Conservation (phyloP, 2,888 invertebrate species). For the Coleophora flavipennella region DNA sequence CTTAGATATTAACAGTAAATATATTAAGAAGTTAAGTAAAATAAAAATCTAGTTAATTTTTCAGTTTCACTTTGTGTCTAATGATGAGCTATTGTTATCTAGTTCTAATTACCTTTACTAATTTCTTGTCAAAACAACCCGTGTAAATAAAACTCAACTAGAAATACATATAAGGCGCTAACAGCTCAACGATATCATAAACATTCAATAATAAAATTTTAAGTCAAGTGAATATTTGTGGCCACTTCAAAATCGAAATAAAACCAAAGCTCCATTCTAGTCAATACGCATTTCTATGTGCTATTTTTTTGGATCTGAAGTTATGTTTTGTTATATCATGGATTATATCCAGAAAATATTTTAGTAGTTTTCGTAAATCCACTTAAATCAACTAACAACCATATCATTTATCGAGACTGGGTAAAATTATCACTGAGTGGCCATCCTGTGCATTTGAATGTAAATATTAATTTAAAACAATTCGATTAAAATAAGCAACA, state of each 20-base stretch:
- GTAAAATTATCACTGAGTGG: constrained; percentile 28
- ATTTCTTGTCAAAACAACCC: constrained; percentile 23
- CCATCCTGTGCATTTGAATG: constrained; percentile 59
- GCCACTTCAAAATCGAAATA: constrained; percentile 15
- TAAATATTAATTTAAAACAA: constrained; percentile 63
- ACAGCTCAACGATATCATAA: constrained; percentile 63
- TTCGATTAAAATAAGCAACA: constrained; percentile 61
- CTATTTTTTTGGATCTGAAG: too few relatives aligned
- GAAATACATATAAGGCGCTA: constrained; percentile 54
- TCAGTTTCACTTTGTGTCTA: too few relatives aligned
- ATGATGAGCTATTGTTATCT: constrained; percentile 8
- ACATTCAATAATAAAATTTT: constrained; percentile 43
- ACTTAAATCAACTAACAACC: constrained; percentile 22
- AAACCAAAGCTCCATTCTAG: constrained; percentile 23
- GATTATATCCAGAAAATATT: too few relatives aligned
- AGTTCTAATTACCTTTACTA: constrained; percentile 1
- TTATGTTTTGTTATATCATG: too few relatives aligned
- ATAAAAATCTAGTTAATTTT: constrained; percentile 6
- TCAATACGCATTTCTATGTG: too few relatives aligned
- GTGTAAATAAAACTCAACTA: constrained; percentile 57
- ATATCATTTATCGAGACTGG: constrained; percentile 45
- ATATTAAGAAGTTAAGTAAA: too few relatives aligned
- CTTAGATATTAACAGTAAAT: too few relatives aligned
- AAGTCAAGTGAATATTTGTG: constrained; percentile 1
- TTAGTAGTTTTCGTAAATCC: too few relatives aligned